A percentile compares a stretch with the other conserved stretches of the same genome.
Conservation (phyloP, 1,140 invertebrate genomes). For the Drosophila sulfurigaster region DNA sequence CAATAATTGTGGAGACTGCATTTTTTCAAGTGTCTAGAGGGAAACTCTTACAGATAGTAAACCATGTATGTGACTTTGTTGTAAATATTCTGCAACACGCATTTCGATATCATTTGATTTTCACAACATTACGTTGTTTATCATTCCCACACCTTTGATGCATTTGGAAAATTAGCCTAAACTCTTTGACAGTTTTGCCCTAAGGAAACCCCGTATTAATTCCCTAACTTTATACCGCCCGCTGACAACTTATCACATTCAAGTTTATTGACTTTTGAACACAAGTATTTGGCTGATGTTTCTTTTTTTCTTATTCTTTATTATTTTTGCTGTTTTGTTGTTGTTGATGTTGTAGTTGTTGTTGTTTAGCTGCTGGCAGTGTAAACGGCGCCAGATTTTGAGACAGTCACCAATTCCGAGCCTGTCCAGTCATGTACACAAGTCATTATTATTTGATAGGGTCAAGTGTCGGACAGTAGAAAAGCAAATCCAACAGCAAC, state of each 20-base stretch:
- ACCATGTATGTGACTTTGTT: no score
- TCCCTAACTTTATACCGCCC: slow-evolving; percentile 9
- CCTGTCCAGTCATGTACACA: slow-evolving; percentile 57
- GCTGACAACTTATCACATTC: slow-evolving; percentile 58
- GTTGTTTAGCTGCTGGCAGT: slow-evolving; percentile 73
- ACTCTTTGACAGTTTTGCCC: slow-evolving; percentile 4
- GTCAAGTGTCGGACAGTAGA: slow-evolving; percentile 69
- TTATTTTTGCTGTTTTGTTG: not conserved
- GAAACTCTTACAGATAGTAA: no score
- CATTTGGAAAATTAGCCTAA: not conserved
- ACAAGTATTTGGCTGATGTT: slow-evolving; percentile 75
- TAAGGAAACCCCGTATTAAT: slow-evolving; percentile 26
- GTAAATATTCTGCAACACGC: no score
- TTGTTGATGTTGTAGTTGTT: slow-evolving; percentile 22
- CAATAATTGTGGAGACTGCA: no score
- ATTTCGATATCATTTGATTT: no score
- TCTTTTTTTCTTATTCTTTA: slow-evolving; percentile 40
- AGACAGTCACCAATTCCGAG: slow-evolving; percentile 67
- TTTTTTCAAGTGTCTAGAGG: no score
- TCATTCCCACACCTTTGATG: not conserved
- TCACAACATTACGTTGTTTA: not conserved
- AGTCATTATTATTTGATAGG: slow-evolving; percentile 77
- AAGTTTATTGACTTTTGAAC: slow-evolving; percentile 80
- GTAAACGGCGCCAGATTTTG: slow-evolving; percentile 80
- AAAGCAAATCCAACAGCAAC: slow-evolving; percentile 5